Conservation (phyloP, 1,140 invertebrate genomes). For the Hycleus phaleratus region DNA sequence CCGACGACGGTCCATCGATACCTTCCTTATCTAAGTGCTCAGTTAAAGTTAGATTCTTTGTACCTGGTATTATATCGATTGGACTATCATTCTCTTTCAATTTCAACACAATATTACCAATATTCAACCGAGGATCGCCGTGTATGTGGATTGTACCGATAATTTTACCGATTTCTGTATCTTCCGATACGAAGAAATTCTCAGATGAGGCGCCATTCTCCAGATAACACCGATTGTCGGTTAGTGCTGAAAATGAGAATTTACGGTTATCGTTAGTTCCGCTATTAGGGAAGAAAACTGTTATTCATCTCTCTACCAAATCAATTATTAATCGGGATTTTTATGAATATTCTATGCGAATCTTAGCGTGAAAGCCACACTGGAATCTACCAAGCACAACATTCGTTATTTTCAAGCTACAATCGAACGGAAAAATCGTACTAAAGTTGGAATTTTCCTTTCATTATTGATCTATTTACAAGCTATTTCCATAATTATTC, state of each 20-base stretch:
- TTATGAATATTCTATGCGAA: too few species aligned
- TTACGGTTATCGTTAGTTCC: too few species aligned
- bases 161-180: conserved; percentile 66
- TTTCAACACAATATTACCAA: conserved; percentile 69
- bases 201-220: conserved; percentile 83
- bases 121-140: conserved; percentile 58
- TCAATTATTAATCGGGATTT: not conserved
- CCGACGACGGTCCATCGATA: conserved; percentile 68
- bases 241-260: conserved; percentile 27
- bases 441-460: too few species aligned
- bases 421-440: too few species aligned
- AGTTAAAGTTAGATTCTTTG: conserved; percentile 74
- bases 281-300: not conserved
- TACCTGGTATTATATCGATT: conserved; percentile 62
- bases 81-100: conserved; percentile 72
- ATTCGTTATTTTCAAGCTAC: too few species aligned
- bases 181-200: conserved; percentile 84
- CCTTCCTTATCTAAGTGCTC: conserved; percentile 79
- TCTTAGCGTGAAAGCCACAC: too few species aligned
- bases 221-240: conserved; percentile 79
- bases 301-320: not conserved
- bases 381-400: too few species aligned
- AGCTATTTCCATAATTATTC: too few species aligned
- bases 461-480: too few species aligned
- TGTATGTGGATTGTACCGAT: conserved; percentile 67